Evolutionary conservation across 2,888 invertebrate species (phyloP).

Genomic region (Pandemis cinnamomeana): DNA sequence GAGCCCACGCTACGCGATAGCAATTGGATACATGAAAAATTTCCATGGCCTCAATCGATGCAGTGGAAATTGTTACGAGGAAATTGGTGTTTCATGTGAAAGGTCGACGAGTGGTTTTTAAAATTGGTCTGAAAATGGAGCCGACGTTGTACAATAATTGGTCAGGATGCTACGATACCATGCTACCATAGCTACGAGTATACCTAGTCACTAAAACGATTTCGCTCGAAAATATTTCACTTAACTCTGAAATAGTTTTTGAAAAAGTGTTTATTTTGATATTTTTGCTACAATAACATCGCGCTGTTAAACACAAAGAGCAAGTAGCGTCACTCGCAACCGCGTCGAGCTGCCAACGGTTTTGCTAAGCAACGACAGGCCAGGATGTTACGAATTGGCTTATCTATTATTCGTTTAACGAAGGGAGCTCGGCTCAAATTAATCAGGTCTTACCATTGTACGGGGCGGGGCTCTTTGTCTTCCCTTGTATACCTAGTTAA

Average conservation of each 20-base stretch:
- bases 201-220: neutral
- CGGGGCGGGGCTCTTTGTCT: constrained; percentile 48
- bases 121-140: neutral
- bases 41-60: constrained; percentile 12
- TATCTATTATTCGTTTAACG: constrained; percentile 64
- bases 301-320: neutral
- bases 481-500: constrained; percentile 50
- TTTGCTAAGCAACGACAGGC: constrained; percentile 52
- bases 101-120: neutral
- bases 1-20: neutral
- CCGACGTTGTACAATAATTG: neutral
- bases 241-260: too few species aligned
- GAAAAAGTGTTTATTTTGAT: neutral
- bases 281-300: neutral
- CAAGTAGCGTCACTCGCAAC: neutral
- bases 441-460: constrained; percentile 55
- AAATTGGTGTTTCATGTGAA: constrained; percentile 16
- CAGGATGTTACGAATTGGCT: constrained; percentile 61
- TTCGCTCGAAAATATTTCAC: neutral
- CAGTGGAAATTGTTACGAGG: constrained; percentile 10
- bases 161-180: neutral
- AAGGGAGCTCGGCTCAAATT: constrained; percentile 55
- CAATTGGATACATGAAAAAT: constrained; percentile 24
- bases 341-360: constrained; percentile 34
- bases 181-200: neutral